Percentiles rank a stretch among this genome's conserved stretches.
These are phyloP conservation scores for Psittacula derbiana DNA, from an alignment of 2,797 vertebrate genomes.

Conservation along the genomic window DNA sequence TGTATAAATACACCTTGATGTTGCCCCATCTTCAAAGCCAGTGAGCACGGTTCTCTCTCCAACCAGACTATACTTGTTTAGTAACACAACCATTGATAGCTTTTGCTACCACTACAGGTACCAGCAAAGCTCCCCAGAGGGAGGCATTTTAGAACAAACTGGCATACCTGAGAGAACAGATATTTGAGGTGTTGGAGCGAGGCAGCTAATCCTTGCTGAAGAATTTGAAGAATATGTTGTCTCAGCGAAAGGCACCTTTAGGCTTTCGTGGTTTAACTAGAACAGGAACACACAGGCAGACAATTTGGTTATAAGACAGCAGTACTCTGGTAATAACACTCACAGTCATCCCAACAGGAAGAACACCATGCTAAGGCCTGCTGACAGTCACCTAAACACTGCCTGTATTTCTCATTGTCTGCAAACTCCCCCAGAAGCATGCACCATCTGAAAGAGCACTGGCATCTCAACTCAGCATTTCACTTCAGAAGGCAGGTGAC, in stretches of 20 bases:
- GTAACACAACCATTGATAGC: neutral
- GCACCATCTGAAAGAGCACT: neutral
- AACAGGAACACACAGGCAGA: neutral
- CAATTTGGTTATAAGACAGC: neutral
- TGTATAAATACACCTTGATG: neutral
- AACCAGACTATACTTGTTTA: neutral
- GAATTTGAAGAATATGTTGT: neutral
- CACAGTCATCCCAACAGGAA: neutral
- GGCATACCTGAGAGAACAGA: slow-evolving; percentile 58
- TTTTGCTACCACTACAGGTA: neutral
- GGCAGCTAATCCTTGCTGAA: slow-evolving; percentile 40
- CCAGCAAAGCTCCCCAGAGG: neutral
- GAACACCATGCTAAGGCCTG: neutral
- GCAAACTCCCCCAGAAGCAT: neutral
- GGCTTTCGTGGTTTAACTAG: slow-evolving; percentile 16
- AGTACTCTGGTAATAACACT: neutral
- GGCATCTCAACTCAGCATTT: neutral
- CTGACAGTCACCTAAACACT: neutral
- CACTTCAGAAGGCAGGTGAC: neutral
- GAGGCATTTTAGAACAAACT: neutral
- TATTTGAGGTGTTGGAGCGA: slow-evolving; percentile 41
- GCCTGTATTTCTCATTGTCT: neutral
- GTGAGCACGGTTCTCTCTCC: neutral
- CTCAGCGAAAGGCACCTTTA: neutral
- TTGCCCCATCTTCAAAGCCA: neutral